These are phyloP conservation scores for Heliconius hewitsoni DNA, from an alignment of 1,140 invertebrate species.

Conservation along the genomic window DNA sequence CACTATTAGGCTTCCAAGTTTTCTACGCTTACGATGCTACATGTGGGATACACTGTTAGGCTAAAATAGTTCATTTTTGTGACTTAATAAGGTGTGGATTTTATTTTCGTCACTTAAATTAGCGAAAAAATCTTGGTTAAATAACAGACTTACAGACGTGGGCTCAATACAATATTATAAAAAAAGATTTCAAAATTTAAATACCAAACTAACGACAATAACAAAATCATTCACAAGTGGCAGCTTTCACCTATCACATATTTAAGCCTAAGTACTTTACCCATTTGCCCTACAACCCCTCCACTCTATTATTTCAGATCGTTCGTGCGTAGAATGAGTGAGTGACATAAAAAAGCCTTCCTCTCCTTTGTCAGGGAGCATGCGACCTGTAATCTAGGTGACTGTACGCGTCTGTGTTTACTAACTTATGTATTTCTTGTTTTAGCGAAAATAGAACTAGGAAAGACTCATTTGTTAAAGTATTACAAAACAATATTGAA, in stretches of 20 bases:
- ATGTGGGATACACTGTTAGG: no score
- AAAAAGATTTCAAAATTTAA: neutral
- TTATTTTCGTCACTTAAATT: no score
- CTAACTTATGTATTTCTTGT: neutral
- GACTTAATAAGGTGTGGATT: no score
- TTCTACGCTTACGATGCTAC: no score
- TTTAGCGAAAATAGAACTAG: neutral
- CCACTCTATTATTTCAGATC: neutral
- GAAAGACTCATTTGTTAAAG: neutral
- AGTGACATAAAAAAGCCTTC: slow-evolving; percentile 1
- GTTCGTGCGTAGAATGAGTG: neutral
- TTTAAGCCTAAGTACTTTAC: neutral
- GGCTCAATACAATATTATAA: neutral
- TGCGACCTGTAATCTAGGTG: neutral
- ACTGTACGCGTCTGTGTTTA: neutral
- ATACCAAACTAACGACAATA: neutral
- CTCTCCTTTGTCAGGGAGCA: neutral
- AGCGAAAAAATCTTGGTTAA: no score
- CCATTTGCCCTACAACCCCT: neutral
- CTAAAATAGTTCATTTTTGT: no score
- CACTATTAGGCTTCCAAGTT: no score
- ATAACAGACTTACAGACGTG: no score
- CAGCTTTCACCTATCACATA: neutral
- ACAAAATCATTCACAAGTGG: neutral
- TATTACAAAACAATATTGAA: no score